These are phyloP conservation scores for Drosophila austrosaltans DNA, from an alignment of 2,888 invertebrate genomes.

Conservation along the genomic window DNA sequence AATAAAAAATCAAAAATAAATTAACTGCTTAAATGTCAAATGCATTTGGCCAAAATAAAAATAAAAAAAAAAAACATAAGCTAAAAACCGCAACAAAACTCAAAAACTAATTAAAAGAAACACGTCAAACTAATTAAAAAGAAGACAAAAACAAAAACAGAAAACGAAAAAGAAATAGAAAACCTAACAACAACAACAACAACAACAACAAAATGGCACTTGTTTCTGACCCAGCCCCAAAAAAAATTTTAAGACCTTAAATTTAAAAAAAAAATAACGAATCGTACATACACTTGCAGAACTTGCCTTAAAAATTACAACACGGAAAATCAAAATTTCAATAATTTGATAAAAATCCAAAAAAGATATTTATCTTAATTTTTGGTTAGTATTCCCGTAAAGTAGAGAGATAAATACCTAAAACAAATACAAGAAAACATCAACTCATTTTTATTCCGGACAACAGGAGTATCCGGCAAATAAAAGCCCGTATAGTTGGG, in stretches of 20 bases:
- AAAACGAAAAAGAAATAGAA: constrained; percentile 65
- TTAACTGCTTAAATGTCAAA: constrained; percentile 40
- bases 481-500: no score
- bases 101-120: constrained; percentile 16
- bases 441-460: no score
- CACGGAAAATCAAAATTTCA: no score
- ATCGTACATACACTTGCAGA: constrained; percentile 44
- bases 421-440: no score
- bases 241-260: constrained; percentile 43
- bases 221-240: constrained; percentile 50
- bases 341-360: no score
- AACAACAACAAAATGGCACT: constrained; percentile 61
- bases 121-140: constrained; percentile 42
- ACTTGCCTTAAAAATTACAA: constrained; percentile 14
- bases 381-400: no score
- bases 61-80: constrained; percentile 24
- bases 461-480: no score
- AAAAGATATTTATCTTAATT: no score
- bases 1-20: constrained; percentile 19
- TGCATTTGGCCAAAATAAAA: constrained; percentile 42
- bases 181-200: constrained; percentile 40
- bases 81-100: constrained; percentile 13
- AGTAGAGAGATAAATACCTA: no score
- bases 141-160: constrained; percentile 31
- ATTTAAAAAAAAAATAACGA: constrained; percentile 33